phyloP scores from a whole-genome alignment of 1,140 invertebrate species.

The Drosophila murphyi region DNA sequence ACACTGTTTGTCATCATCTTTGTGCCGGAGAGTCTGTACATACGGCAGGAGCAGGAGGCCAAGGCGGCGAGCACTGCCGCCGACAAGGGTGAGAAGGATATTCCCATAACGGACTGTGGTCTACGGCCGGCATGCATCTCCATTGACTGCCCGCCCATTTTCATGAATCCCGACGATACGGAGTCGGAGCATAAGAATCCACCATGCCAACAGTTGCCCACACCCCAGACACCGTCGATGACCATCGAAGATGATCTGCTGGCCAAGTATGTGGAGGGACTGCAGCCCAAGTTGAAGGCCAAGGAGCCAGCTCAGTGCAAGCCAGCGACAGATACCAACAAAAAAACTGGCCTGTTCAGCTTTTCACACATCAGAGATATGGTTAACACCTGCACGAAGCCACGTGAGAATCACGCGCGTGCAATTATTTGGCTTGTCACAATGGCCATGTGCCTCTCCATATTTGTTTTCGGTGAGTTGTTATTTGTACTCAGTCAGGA shows the following conservation, averaged over 20 bases:
- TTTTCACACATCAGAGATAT: constrained; percentile 87
- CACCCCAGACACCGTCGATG: constrained; percentile 64
- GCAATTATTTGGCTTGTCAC: constrained; percentile 87
- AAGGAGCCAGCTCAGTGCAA: constrained; percentile 13
- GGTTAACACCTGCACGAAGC: constrained; percentile 86
- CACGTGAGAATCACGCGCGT: constrained; percentile 86
- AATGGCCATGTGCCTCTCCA: constrained; percentile 85
- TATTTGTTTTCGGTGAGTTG: constrained; percentile 85
- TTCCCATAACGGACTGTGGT: constrained; percentile 57
- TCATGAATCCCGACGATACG: constrained; percentile 31
- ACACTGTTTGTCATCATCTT: constrained; percentile 67
- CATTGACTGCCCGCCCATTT: constrained; percentile 63
- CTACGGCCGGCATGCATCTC: constrained; percentile 55
- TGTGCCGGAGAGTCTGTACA: constrained; percentile 76
- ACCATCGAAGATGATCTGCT: constrained; percentile 68
- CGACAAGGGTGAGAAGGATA: constrained; percentile 31
- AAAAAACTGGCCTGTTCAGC: constrained; percentile 85
- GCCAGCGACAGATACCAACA: constrained; percentile 43
- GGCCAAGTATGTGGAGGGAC: constrained; percentile 66
- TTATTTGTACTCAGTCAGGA: constrained; percentile 46
- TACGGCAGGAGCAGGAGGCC: constrained; percentile 41
- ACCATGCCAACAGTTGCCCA: constrained; percentile 35
- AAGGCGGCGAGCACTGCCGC: constrained; percentile 4
- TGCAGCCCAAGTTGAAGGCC: constrained; percentile 58
- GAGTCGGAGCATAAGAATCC: constrained; percentile 12